Percentiles rank a stretch among this genome's conserved stretches.
These are phyloP conservation scores for Dendrolimus punctatus DNA, from an alignment of 1,140 invertebrate genomes.

Conservation along the genomic window DNA sequence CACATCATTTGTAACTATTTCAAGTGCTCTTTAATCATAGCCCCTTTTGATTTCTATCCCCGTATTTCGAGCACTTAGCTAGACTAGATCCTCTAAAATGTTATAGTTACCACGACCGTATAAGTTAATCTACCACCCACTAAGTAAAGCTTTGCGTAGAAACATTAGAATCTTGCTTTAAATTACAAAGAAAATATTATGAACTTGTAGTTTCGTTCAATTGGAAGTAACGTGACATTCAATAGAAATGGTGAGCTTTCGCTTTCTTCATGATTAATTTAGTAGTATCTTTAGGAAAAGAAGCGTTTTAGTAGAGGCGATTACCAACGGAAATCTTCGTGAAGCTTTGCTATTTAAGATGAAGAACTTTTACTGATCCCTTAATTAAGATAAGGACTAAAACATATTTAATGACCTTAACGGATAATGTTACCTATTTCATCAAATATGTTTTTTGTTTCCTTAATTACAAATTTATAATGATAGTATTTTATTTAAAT, in stretches of 20 bases:
- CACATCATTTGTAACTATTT: slow-evolving; percentile 22
- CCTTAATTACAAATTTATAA: too few species aligned
- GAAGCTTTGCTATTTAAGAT: slow-evolving; percentile 50
- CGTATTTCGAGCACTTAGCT: slow-evolving; percentile 25
- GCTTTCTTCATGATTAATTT: slow-evolving; percentile 42
- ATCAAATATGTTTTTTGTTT: too few species aligned
- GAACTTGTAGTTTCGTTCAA: too few species aligned
- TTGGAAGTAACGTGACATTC: too few species aligned
- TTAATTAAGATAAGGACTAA: not conserved
- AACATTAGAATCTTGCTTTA: slow-evolving; percentile 20
- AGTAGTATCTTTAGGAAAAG: slow-evolving; percentile 44
- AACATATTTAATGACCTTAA: too few species aligned
- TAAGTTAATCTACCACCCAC: slow-evolving; percentile 16
- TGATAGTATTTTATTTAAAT: too few species aligned
- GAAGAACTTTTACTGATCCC: slow-evolving; percentile 12
- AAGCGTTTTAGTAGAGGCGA: slow-evolving; percentile 43
- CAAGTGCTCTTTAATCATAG: slow-evolving; percentile 20
- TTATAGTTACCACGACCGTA: slow-evolving; percentile 8
- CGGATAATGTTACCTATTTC: too few species aligned
- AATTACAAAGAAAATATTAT: too few species aligned
- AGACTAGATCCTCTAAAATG: slow-evolving; percentile 23
- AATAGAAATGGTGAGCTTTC: slow-evolving; percentile 46
- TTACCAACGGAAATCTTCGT: slow-evolving; percentile 44
- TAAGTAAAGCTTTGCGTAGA: slow-evolving; percentile 63
- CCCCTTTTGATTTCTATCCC: slow-evolving; percentile 26